Evolutionary conservation across 2,797 vertebrate species (phyloP), one percentile per base, ranked within the genome.

Genomic region (Rhincodon typus): DNA sequence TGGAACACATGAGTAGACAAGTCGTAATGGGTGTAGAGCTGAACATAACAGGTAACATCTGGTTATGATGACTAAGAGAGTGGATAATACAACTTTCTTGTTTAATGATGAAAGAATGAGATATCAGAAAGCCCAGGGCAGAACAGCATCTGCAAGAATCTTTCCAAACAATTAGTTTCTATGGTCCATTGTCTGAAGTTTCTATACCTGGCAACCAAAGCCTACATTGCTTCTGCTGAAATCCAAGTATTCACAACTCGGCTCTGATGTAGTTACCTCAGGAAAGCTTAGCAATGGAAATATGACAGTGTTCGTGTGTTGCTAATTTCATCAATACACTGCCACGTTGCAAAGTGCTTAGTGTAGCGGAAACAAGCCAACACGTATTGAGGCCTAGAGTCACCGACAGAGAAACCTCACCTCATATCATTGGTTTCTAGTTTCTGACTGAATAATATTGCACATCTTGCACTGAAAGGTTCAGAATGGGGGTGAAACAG

Each of bases 401-500:
- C n/a, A 27, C 62, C 42, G 66, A 93, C 10, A 67, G 7, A 27
- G 90, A 69, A 93, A 93, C 66, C 66, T 69, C 90, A 93, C n/a
- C 66, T 93, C 90, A 7, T 69, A n/a, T 93, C 62, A 93, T 6
- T 93, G 90, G 90, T 67, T 69, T 93, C 62, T 25, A 69, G 21
- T 69, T 46, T 67, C 8, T 69, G 82, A 84, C 21, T 46, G 82
- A 84, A 84, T 84, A 84, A 46, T 21, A 84, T 62, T 1, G 19
- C n/a, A 46, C 17, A 79, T 79, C 74, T 38, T 84, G 79, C 79
- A 46, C 79, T 84, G 19, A 46, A 46, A 46, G 82, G 19, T 8
- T 84, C n/a, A 93, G 90, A 19, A 69, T 67, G 87, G 90, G 88
- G 57, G 87, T 34, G 30, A 53, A 95, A 74, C 94, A 95, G 70